Conservation (phyloP, 2,797 vertebrate species). For the Hemitrygon akajei region DNA sequence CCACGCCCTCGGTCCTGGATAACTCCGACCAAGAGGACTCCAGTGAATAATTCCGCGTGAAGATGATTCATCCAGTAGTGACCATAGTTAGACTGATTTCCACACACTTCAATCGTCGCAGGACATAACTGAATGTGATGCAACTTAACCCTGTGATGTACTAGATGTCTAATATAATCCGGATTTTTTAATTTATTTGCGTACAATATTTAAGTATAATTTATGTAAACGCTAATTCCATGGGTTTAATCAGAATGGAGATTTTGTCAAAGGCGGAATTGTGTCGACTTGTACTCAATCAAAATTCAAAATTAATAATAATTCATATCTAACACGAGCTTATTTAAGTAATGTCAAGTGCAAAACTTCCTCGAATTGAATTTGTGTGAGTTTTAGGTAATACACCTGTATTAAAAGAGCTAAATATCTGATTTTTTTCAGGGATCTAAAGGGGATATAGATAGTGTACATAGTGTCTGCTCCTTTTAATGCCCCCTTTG, state of each 20-base stretch:
- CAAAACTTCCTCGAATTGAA: constrained; percentile 57
- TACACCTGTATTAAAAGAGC: constrained; percentile 57
- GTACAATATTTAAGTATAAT: constrained; percentile 43
- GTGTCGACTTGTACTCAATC: constrained; percentile 48
- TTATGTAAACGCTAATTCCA: constrained; percentile 59
- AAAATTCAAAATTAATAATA: constrained; percentile 43
- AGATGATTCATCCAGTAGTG: constrained; percentile 73
- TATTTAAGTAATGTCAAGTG: constrained; percentile 59
- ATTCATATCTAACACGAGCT: constrained; percentile 50
- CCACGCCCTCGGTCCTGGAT: constrained; percentile 47
- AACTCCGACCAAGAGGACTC: constrained; percentile 63
- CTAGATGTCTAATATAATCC: constrained; percentile 59
- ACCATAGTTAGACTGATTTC: constrained; percentile 64
- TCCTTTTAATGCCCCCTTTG: constrained; percentile 43
- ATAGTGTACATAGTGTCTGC: constrained; percentile 49
- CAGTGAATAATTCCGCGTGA: constrained; percentile 60
- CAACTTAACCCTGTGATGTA: constrained; percentile 53
- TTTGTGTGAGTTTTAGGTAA: constrained; percentile 55
- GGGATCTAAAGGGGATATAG: constrained; percentile 48
- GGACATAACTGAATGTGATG: constrained; percentile 19
- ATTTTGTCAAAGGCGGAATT: constrained; percentile 41
- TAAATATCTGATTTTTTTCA: constrained; percentile 51
- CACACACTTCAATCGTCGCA: constrained; percentile 37
- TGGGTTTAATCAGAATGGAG: constrained; percentile 41
- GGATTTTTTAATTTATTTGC: constrained; percentile 53